These are phyloP conservation scores for Triplophysa siluroides DNA, from an alignment of 2,113 vertebrate genomes.

Conservation along the genomic window DNA sequence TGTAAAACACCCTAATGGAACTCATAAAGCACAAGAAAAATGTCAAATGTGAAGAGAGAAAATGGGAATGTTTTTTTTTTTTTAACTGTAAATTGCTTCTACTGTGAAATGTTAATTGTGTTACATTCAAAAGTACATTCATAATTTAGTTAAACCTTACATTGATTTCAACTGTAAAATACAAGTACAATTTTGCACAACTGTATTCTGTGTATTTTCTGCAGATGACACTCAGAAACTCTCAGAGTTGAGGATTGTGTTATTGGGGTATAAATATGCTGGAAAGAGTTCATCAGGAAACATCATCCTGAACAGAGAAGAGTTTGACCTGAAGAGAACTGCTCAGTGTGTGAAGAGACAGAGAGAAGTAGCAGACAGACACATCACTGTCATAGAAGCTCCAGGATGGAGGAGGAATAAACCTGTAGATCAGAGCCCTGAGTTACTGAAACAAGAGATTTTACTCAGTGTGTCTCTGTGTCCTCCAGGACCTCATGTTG, in stretches of 20 bases:
- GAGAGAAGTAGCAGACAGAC: slow-evolving; percentile 8
- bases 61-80: too few species aligned
- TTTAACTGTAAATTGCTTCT: too few species aligned
- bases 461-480: slow-evolving; percentile 8
- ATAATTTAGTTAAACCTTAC: too few species aligned
- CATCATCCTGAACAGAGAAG: too few species aligned
- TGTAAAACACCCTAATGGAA: too few species aligned
- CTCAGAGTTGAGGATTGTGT: slow-evolving; percentile 19
- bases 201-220: not conserved
- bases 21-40: too few species aligned
- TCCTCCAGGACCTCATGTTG: not conserved
- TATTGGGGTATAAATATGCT: not conserved
- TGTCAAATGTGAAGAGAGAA: too few species aligned
- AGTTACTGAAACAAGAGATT: slow-evolving; percentile 1
- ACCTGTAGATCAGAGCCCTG: not conserved
- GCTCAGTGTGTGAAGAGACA: slow-evolving; percentile 15
- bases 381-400: not conserved
- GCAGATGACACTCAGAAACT: not conserved
- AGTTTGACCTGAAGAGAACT: not conserved
- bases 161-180: too few species aligned
- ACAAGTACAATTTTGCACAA: too few species aligned
- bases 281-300: too few species aligned
- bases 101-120: too few species aligned
- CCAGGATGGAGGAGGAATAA: accelerated
- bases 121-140: too few species aligned